These are phyloP conservation scores for Chrysocyon brachyurus DNA, from an alignment of 2,797 vertebrate genomes.

Conservation along the genomic window DNA sequence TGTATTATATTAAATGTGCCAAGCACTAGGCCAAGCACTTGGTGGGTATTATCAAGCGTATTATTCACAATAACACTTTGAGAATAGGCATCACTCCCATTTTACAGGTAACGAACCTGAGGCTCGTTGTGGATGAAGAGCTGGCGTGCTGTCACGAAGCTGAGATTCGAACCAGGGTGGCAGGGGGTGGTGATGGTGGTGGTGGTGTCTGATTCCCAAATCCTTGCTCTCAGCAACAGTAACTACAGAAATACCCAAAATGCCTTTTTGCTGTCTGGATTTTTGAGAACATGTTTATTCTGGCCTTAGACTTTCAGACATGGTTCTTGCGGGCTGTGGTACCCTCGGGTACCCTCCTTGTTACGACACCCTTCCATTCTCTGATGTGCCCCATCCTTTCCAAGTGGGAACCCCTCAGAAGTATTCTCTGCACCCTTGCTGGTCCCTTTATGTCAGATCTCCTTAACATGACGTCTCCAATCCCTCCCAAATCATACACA, in stretches of 20 bases:
- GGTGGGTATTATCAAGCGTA: not conserved
- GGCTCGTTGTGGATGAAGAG: not conserved
- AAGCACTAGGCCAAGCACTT: not conserved
- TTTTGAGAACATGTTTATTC: not conserved
- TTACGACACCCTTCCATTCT: accelerated
- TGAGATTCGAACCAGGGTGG: not conserved
- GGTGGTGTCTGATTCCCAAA: not conserved
- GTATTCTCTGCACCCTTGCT: not conserved
- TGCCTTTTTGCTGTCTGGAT: not conserved
- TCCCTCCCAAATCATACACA: not conserved
- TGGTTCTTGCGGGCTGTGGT: not conserved
- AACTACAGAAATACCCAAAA: not conserved
- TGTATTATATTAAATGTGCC: not conserved
- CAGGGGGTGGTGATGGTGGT: no score
- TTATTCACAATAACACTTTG: not conserved
- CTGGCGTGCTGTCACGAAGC: not conserved
- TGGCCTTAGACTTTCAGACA: not conserved
- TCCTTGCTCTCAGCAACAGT: not conserved
- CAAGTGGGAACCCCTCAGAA: not conserved
- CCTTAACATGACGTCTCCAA: not conserved
- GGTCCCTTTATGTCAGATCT: not conserved
- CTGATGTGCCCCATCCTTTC: not conserved
- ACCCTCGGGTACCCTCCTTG: not conserved
- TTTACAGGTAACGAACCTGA: conserved; percentile 33
- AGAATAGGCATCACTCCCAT: not conserved